Evolutionary conservation across 2,888 invertebrate species (phyloP), one percentile per base, ranked within the genome.

Genomic region (Ormia ochracea): DNA sequence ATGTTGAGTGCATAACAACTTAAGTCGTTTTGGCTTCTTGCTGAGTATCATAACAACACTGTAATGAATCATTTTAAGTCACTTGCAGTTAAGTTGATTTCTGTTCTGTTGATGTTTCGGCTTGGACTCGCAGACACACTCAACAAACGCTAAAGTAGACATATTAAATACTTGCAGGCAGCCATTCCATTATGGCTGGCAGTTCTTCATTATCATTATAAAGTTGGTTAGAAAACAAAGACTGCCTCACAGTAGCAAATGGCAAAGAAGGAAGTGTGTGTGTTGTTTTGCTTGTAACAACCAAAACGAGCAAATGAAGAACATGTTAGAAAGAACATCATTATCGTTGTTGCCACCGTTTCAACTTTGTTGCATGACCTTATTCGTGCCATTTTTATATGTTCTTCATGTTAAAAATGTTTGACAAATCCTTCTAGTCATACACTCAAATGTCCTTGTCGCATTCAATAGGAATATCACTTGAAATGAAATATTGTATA

Each of bases 361-460:
- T 52, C 31, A 73, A 76, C 61, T 54, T 58, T 73, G 68, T 69
- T 73, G 38, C 65, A 81, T 81, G 81, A 81, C 81, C 77, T 56
- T 69, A 73, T 81, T 80, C 56, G 56, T 54, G 17, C 33, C 17
- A 36, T 23, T 66, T 61, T n/a, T 38, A 5, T 17, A 6, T 12
- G 6, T 38, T 56, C n/a, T 59, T 54, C 36, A 33, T 28, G 19
- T 19, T 61, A 23, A 45, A 66, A 33, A 33, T 33, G 33, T 43
- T 26, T 66, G 58, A 41, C 58, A 48, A 31, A 38, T 26, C 33
- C 7, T 10, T 36, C 10, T n/a, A 5, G 5, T 12, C 12, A 12
- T 12, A 12, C 4, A 28, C 28, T n/a, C 17, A 41, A 41, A 1
- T 14, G 7, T 41, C 14, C 14, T 17, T 41, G 41, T 41, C 41